Conservation (phyloP, 2,797 vertebrate species). For the Gymnothorax reevesii region DNA sequence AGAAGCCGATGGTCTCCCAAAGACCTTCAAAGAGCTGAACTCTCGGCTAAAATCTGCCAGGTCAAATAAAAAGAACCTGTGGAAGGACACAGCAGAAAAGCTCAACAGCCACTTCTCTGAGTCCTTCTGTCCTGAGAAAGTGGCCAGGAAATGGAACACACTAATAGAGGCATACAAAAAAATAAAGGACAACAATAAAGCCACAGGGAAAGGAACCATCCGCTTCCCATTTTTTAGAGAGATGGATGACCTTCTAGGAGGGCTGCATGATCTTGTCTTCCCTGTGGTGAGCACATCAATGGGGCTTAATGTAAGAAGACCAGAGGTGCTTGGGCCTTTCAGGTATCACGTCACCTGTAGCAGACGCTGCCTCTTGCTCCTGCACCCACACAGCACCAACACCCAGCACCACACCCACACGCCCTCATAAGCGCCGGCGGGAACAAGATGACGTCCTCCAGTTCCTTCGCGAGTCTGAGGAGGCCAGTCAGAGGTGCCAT, state of each 20-base stretch:
- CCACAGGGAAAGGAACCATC: slow-evolving; percentile 19
- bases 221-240: slow-evolving; percentile 33
- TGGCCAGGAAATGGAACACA: slow-evolving; percentile 33
- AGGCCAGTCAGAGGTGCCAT: slow-evolving; percentile 16
- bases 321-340: background rate
- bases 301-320: slow-evolving; percentile 25
- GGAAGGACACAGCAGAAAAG: slow-evolving; percentile 30
- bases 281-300: slow-evolving; percentile 30
- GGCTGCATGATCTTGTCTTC: slow-evolving; percentile 23
- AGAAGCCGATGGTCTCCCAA: slow-evolving; percentile 33
- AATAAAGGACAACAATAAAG: slow-evolving; percentile 28
- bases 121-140: slow-evolving; percentile 31
- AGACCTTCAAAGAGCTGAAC: slow-evolving; percentile 31
- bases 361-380: background rate
- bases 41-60: slow-evolving; percentile 28
- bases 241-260: slow-evolving; percentile 28
- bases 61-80: slow-evolving; percentile 28
- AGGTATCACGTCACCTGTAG: background rate
- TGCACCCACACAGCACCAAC: background rate
- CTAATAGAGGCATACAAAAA: slow-evolving; percentile 37
- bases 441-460: slow-evolving; percentile 15
- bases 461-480: background rate
- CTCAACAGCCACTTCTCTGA: slow-evolving; percentile 27
- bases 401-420: background rate
- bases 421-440: background rate